A percentile compares a stretch with the other conserved stretches of the same genome.
Conservation (phyloP, 2,113 vertebrate species). For the Heptranchias perlo region DNA sequence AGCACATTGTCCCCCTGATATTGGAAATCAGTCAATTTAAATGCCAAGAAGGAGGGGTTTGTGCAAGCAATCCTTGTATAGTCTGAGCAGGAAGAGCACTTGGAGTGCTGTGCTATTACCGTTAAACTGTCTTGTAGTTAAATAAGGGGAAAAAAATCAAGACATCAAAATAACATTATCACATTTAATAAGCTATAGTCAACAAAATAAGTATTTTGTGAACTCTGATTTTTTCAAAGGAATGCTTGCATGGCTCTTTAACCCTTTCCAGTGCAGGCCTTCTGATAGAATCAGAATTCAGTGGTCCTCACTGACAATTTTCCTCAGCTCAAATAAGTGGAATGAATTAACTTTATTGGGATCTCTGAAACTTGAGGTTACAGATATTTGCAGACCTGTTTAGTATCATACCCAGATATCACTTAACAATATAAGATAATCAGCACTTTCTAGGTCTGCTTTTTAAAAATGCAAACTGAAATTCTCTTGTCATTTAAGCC, state of each 20-base stretch:
- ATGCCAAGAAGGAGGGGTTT: background rate
- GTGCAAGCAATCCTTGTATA: background rate
- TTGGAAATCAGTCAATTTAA: background rate
- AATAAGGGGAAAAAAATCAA: background rate
- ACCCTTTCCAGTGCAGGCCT: background rate
- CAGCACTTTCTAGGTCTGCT: background rate
- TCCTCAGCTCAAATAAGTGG: background rate
- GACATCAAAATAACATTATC: constrained; percentile 15
- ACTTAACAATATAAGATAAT: background rate
- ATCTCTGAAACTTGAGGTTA: constrained; percentile 14
- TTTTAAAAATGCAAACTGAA: background rate
- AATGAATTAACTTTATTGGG: background rate
- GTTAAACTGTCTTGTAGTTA: background rate
- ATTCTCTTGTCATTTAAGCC: constrained; percentile 7
- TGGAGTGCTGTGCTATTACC: background rate
- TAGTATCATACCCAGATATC: background rate
- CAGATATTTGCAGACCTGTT: background rate
- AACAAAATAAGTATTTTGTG: background rate
- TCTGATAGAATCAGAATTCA: background rate
- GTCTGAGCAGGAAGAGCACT: background rate
- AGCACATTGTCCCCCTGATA: background rate
- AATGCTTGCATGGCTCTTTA: background rate
- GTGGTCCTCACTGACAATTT: background rate
- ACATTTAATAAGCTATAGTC: background rate
- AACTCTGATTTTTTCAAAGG: constrained; percentile 6